Evolutionary conservation across 2,113 vertebrate species (phyloP), one percentile per base, ranked within the genome.

Genomic region (Paracanthobrama guichenoti): DNA sequence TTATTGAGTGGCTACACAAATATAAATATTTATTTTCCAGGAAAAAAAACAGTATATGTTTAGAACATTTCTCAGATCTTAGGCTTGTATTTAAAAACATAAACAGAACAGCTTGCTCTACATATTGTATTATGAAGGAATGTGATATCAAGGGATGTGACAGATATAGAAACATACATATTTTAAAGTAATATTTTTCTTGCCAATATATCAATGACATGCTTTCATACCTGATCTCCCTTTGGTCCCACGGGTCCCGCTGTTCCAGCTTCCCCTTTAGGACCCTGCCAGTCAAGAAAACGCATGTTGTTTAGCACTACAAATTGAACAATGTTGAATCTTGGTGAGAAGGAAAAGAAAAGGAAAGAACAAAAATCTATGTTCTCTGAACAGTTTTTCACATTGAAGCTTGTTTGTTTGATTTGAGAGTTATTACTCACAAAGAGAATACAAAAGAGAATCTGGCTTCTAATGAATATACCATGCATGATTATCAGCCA

Each of bases 211-310:
- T 24, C 18, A 31, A 26, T 11, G 22, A 62, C 42, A 66, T 74
- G 35, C 24, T 66, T 53, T 79, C 89, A 76, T 89, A 97, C 98
- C 95, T 95, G 95, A 57, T 99, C 97, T 0, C 97, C 98, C 87
- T 98, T 98, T 87, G 94, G 92, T 16, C 97, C 98, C 0, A 87
- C 72, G 0, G 91, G 86, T 80, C 98, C 98, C 0, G 93, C 88
- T 73, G 91, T 84, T 48, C 97, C 97, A 0, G 91, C 88, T 60
- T 98, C 97, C 3, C 98, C 98, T 95, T 97, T 96, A 13, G 95
- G 93, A 55, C 98, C 98, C 98, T 99, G 87, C 0, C 26, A 84
- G 46, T 42, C 46, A 57, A 82, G 13, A 2, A 81, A 53, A 57
- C 64, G 14, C 10, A 71, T 24, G 39, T 35, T 35, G 26, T 59